phyloP scores from a whole-genome alignment of 2,113 vertebrate genomes.

The Geothlypis trichas region DNA sequence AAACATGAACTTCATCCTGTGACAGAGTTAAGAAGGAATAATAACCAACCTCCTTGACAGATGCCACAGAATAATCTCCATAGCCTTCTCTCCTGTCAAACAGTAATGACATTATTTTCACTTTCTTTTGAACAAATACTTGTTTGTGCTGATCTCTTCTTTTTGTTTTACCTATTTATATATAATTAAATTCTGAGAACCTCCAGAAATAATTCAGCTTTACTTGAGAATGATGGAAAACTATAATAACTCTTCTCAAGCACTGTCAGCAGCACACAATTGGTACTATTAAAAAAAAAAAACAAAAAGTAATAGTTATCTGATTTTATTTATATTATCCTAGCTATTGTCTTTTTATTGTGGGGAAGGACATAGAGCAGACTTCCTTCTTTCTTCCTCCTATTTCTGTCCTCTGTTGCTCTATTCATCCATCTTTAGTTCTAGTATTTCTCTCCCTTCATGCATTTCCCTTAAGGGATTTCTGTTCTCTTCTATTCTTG shows the following conservation, averaged over 20 bases:
- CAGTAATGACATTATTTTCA: neutral
- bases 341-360: neutral
- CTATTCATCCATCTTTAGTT: neutral
- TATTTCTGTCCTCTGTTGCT: neutral
- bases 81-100: neutral
- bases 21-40: neutral
- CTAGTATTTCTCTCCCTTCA: neutral
- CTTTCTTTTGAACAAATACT: neutral
- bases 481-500: slow-evolving; percentile 19
- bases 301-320: neutral
- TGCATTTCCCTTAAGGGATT: neutral
- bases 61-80: neutral
- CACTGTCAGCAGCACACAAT: neutral
- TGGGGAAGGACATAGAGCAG: neutral
- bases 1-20: neutral
- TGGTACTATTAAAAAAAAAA: neutral
- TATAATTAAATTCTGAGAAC: neutral
- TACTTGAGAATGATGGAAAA: neutral
- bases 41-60: neutral
- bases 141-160: neutral
- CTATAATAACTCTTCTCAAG: neutral
- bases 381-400: neutral
- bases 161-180: neutral
- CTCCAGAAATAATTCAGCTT: neutral
- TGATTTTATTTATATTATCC: neutral